These are phyloP conservation scores for Diploptera punctata DNA, from an alignment of 2,888 invertebrate genomes.

Conservation along the genomic window DNA sequence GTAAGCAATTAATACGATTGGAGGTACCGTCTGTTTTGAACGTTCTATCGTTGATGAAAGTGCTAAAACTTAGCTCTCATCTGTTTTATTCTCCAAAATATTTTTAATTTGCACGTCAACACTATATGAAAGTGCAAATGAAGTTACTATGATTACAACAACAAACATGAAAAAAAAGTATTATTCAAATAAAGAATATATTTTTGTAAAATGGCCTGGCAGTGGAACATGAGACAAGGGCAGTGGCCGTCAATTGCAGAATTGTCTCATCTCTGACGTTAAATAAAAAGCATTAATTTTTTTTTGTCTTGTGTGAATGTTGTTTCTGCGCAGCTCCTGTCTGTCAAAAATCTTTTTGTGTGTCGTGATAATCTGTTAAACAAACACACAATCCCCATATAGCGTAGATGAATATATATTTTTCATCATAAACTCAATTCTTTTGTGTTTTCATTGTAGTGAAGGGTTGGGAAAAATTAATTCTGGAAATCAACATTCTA, in stretches of 20 bases:
- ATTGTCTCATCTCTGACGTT: neutral
- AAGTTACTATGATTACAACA: too few relatives aligned
- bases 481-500: constrained; percentile 12
- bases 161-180: too few relatives aligned
- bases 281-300: neutral
- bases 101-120: too few relatives aligned
- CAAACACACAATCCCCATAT: constrained; percentile 15
- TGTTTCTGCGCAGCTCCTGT: neutral
- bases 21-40: too few relatives aligned
- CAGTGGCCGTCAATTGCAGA: too few relatives aligned
- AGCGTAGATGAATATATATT: constrained; percentile 11
- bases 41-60: too few relatives aligned
- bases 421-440: constrained; percentile 19
- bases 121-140: too few relatives aligned
- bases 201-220: neutral
- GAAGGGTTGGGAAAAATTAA: neutral
- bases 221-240: too few relatives aligned
- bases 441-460: constrained; percentile 16
- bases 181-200: too few relatives aligned
- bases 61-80: too few relatives aligned
- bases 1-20: too few relatives aligned
- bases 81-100: too few relatives aligned
- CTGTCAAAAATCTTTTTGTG: constrained; percentile 16
- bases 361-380: constrained; percentile 7
- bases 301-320: neutral